Evolutionary conservation across 2,113 vertebrate species (phyloP).

Genomic region (Nipponia nippon): DNA sequence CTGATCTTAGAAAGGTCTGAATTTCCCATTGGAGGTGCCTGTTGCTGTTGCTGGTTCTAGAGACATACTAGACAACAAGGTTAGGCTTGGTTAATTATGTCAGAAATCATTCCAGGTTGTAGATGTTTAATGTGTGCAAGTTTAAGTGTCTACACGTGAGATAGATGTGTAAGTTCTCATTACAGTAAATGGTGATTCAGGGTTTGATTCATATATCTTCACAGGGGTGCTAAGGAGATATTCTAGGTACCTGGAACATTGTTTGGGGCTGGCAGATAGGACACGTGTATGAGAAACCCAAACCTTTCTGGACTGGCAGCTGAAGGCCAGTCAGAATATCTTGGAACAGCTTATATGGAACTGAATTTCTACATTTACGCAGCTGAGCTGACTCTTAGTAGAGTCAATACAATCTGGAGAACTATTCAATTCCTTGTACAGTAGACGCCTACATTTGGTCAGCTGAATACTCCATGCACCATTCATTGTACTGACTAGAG

Average conservation of each 20-base stretch:
- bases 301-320: neutral
- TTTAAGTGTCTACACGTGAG: neutral
- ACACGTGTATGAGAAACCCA: neutral
- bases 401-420: neutral
- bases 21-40: neutral
- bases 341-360: neutral
- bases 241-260: neutral
- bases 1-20: neutral
- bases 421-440: neutral
- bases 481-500: neutral
- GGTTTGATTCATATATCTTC: neutral
- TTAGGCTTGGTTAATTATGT: neutral
- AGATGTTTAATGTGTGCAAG: neutral
- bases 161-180: neutral
- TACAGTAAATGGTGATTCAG: neutral
- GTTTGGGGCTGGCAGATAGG: neutral
- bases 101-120: neutral
- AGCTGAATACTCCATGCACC: neutral
- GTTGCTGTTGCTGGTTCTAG: neutral
- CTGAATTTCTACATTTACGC: neutral
- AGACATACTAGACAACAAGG: neutral
- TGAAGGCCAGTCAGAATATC: neutral
- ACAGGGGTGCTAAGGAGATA: neutral
- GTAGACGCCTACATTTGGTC: neutral
- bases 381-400: neutral